Conservation (phyloP, 2,888 invertebrate species). For the Andrena haemorrhoa region DNA sequence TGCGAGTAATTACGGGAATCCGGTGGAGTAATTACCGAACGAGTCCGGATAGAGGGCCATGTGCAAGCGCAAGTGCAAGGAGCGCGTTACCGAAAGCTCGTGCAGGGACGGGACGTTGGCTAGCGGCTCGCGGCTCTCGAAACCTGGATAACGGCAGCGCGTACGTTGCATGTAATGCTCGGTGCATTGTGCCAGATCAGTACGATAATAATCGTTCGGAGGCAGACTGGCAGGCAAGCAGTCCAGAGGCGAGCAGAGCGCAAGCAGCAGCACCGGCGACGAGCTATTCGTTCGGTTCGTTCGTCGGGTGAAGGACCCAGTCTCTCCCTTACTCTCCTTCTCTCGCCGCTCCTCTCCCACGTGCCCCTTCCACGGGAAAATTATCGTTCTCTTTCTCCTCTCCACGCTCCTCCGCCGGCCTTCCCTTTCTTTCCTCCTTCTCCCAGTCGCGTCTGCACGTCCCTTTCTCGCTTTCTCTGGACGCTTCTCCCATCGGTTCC, state of each 20-base stretch:
- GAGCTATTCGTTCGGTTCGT: slow-evolving; percentile 68
- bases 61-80: slow-evolving; percentile 1
- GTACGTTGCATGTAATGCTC: slow-evolving; percentile 55
- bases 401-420: slow-evolving; percentile 22
- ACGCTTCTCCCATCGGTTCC: slow-evolving; percentile 16
- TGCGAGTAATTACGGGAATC: background rate
- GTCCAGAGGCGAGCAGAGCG: slow-evolving; percentile 47
- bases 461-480: slow-evolving; percentile 45
- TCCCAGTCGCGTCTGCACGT: slow-evolving; percentile 19
- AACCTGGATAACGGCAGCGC: slow-evolving; percentile 46
- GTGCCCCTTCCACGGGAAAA: slow-evolving; percentile 49
- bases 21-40: slow-evolving; percentile 42
- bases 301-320: slow-evolving; percentile 78
- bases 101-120: slow-evolving; percentile 11
- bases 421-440: slow-evolving; percentile 32
- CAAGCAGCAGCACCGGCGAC: slow-evolving; percentile 45
- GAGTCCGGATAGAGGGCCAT: too few species aligned
- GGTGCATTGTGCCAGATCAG: slow-evolving; percentile 64
- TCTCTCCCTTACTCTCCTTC: slow-evolving; percentile 53
- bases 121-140: slow-evolving; percentile 24
- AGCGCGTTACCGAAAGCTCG: slow-evolving; percentile 15
- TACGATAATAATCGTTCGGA: slow-evolving; percentile 62
- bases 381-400: slow-evolving; percentile 60
- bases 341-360: slow-evolving; percentile 43
- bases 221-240: slow-evolving; percentile 49